Base-by-base conservation (phyloP, 2,888 invertebrate species). In the Crematogaster levior region DNA sequence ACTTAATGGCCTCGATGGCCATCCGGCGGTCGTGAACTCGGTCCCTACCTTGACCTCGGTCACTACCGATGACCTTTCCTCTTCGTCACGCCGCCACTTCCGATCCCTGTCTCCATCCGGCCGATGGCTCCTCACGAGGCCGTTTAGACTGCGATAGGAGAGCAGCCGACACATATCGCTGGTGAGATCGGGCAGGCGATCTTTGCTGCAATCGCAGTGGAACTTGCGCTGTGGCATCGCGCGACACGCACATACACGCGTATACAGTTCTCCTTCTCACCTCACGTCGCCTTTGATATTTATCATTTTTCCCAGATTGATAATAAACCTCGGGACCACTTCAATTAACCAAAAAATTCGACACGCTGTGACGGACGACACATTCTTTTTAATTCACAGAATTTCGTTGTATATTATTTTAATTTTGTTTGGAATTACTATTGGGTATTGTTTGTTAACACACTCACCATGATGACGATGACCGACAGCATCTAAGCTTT, bases 191-290 rank as follows among this genome's bases (percentile, higher is more conserved):
- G 90, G 90, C 85, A 92, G 82, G 63, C 90, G 92, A 79, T 85
- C 90, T 74, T 89, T 91, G 37, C 56, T 58, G 68, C 90, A 86
- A 7, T 90, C 85, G 75, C 88, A 89, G 83, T 92, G 86, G 75
- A 91, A 92, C 83, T 86, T 92, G 72, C 90, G 90, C 81, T 91
- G 91, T 81, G 92, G 92, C 92, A 93, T 92, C 80, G 84, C 88
- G 84, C 48, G 60, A 15, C 68, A 68, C 43, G 18, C 79, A n/a
- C 68, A 68, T 60, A 40, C 58, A 37, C 48, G 56, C 46, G n/a
- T n/a, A 3, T 48, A 27, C 66, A 74, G 27, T 53, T n/a, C 77
- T 40, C 73, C 48, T 80, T 61, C 77, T 75, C 86, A 43, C 68
- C 58, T 43, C 61, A 65, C 48, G 40, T 53, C 46, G 66, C 56